A percentile compares a stretch with the other conserved stretches of the same genome.
phyloP scores from a whole-genome alignment of 2,888 invertebrate genomes.

The Malachius bipustulatus region DNA sequence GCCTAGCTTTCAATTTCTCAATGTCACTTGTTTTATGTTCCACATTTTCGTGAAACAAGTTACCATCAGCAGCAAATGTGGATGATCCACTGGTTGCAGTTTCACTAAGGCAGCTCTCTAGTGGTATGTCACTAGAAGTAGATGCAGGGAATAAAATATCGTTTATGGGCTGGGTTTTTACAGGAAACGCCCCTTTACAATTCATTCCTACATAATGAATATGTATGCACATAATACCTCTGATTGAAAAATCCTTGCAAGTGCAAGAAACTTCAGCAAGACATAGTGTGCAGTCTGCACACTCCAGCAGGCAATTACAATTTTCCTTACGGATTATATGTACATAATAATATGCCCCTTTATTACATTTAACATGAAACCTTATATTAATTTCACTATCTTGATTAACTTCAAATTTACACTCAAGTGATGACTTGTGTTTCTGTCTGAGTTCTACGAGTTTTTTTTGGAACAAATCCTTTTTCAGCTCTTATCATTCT shows the following conservation, averaged over 20 bases:
- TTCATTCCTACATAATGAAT: conserved; percentile 1
- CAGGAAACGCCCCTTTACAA: conserved; percentile 2
- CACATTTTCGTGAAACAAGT: neutral
- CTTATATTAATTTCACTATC: conserved; percentile 1
- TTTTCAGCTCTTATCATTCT: conserved; percentile 1
- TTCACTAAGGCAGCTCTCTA: conserved; percentile 2
- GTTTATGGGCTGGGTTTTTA: conserved; percentile 1
- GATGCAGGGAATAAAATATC: conserved; percentile 2
- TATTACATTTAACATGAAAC: conserved; percentile 1
- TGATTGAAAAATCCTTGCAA: conserved; percentile 3
- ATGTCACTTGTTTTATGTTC: neutral
- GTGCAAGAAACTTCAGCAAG: conserved; percentile 1
- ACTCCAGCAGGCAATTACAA: conserved; percentile 2
- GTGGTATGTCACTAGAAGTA: neutral
- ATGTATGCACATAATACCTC: conserved; percentile 2
- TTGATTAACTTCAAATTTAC: conserved; percentile 1
- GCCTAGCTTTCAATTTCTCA: neutral
- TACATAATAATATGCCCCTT: conserved; percentile 1
- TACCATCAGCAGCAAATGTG: neutral
- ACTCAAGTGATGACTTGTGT: conserved; percentile 1
- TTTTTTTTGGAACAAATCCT: conserved; percentile 1
- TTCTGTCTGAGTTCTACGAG: neutral
- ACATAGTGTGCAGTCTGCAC: conserved; percentile 2
- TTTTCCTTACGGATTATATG: conserved; percentile 3
- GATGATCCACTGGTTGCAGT: conserved; percentile 1